Conservation (phyloP, 1,140 invertebrate species). For the Gyrodactylus salaris region DNA sequence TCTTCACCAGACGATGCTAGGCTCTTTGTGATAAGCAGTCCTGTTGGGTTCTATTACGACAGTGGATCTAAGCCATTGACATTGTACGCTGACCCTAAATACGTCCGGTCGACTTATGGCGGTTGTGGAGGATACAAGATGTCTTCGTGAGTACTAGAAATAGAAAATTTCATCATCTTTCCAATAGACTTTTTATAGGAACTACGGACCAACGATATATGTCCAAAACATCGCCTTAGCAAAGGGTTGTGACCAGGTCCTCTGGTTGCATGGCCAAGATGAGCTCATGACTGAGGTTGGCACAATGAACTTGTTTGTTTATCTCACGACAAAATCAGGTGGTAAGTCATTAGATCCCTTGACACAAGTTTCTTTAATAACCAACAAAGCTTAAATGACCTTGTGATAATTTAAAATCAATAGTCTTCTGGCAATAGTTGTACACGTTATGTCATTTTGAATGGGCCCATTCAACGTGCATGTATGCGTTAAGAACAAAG, state of each 20-base stretch:
- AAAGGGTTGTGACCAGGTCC: constrained; percentile 59
- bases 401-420: not conserved
- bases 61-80: constrained; percentile 37
- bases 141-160: constrained; percentile 31
- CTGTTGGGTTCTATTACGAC: constrained; percentile 60
- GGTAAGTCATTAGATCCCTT: too few relatives aligned
- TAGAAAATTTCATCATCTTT: not conserved
- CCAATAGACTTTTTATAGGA: constrained; percentile 14
- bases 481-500: too few relatives aligned
- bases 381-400: not conserved
- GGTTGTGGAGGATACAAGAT: constrained; percentile 71
- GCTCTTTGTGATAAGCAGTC: constrained; percentile 56
- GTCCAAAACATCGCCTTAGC: constrained; percentile 32
- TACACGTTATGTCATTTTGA: too few relatives aligned
- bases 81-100: constrained; percentile 40
- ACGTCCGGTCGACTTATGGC: constrained; percentile 63
- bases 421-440: not conserved
- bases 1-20: constrained; percentile 42
- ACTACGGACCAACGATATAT: constrained; percentile 27
- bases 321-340: constrained; percentile 17
- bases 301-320: constrained; percentile 88
- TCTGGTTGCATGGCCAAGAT: constrained; percentile 80
- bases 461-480: too few relatives aligned
- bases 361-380: not conserved
- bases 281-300: constrained; percentile 81